Percentiles rank a stretch among this genome's conserved stretches.
These are phyloP conservation scores for Hoplostethus atlanticus DNA, from an alignment of 2,797 vertebrate species.

Conservation along the genomic window DNA sequence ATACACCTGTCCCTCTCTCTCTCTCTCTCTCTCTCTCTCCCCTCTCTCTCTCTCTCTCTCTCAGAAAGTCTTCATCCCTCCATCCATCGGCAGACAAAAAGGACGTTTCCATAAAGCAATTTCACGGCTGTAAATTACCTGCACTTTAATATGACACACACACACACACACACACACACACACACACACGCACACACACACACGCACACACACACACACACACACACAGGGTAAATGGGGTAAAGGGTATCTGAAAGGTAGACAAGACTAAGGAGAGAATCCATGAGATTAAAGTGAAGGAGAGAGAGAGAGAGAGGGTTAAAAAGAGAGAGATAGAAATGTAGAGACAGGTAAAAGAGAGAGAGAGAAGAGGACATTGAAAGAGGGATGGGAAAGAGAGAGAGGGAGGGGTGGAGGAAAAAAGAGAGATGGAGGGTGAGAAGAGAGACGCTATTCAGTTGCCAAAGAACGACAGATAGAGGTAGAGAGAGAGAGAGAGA, in stretches of 20 bases:
- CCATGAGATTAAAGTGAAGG: not conserved
- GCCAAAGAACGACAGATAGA: no score
- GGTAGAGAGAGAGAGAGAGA: not conserved
- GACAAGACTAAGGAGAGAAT: slow-evolving; percentile 1
- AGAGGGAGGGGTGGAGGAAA: no score
- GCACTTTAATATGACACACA: not conserved
- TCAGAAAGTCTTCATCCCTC: not conserved
- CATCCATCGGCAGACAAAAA: slow-evolving; percentile 2
- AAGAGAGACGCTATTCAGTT: no score
- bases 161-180: not conserved
- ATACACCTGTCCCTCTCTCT: not conserved
- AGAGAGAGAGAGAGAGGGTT: not conserved
- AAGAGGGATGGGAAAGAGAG: no score
- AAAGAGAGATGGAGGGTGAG: no score
- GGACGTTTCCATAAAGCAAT: slow-evolving; percentile 2
- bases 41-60: no score
- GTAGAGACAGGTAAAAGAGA: slow-evolving; percentile 20
- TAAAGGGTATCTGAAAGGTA: slow-evolving; percentile 3
- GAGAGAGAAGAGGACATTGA: slow-evolving; percentile 9
- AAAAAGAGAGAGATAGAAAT: slow-evolving; percentile 1
- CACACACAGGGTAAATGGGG: not conserved
- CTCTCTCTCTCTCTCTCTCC: no score
- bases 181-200: not conserved
- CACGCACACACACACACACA: not conserved
- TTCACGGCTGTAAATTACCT: slow-evolving; percentile 15